These are phyloP conservation scores for Lophura nycthemera DNA, from an alignment of 2,113 vertebrate species.

Conservation along the genomic window DNA sequence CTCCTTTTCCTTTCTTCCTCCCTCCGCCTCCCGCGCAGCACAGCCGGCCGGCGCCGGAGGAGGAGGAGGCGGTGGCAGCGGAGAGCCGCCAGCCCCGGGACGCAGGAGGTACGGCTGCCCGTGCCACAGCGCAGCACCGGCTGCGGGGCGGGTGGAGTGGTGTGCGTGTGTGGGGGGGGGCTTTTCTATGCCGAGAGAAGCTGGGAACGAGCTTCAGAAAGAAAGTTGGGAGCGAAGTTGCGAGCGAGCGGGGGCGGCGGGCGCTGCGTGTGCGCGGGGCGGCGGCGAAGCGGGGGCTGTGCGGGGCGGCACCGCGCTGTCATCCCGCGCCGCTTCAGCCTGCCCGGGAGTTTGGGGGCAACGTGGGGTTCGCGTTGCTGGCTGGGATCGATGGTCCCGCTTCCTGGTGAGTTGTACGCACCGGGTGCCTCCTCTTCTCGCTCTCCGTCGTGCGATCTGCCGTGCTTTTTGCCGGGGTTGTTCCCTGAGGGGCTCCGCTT, in stretches of 20 bases:
- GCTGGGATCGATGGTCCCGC: background rate
- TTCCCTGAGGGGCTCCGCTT: background rate
- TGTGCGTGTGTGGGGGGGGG: background rate
- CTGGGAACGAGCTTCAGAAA: background rate
- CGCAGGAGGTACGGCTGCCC: background rate
- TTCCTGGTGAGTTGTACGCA: background rate
- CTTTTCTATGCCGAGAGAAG: background rate
- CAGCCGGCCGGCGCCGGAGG: background rate
- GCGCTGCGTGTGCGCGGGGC: background rate
- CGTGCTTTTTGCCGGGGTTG: background rate
- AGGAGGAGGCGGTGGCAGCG: background rate
- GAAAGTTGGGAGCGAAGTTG: background rate
- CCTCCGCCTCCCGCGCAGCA: conserved; percentile 19
- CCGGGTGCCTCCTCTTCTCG: background rate
- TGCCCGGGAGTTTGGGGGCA: background rate
- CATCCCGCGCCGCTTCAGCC: background rate
- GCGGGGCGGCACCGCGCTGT: background rate
- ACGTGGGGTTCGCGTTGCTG: too few species aligned
- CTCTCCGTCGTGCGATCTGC: background rate
- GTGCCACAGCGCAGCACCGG: background rate
- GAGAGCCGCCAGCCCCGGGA: background rate
- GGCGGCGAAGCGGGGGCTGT: background rate
- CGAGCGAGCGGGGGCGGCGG: background rate
- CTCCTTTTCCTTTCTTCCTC: background rate
- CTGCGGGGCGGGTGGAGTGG: background rate